phyloP scores from a whole-genome alignment of 2,113 vertebrate species.

The Cavia aperea region DNA sequence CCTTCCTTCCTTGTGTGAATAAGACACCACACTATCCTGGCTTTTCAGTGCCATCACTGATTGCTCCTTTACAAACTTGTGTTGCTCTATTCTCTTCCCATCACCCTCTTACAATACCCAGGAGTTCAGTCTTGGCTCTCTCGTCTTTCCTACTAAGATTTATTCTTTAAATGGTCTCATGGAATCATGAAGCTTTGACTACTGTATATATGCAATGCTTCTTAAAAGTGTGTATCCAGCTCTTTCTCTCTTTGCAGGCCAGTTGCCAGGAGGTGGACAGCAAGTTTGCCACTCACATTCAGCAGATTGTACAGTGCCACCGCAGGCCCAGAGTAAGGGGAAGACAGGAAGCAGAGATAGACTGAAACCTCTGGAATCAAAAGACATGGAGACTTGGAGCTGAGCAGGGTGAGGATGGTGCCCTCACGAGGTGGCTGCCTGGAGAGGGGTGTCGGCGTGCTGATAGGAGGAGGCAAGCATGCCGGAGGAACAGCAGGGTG shows the following conservation, averaged over 20 bases:
- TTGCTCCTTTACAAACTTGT: background rate
- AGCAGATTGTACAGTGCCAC: too few relatives aligned
- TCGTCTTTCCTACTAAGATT: background rate
- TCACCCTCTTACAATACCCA: background rate
- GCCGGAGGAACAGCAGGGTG: rapidly evolving
- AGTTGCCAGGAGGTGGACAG: too few relatives aligned
- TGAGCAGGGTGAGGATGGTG: rapidly evolving
- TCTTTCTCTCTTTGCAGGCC: too few relatives aligned
- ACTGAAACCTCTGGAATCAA: too few relatives aligned
- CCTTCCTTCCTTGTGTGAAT: background rate
- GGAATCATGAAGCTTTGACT: background rate
- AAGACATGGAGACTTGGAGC: background rate
- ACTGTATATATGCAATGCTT: background rate
- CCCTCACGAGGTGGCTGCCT: background rate
- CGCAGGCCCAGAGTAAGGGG: too few relatives aligned
- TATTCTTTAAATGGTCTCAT: background rate
- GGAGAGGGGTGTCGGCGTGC: background rate
- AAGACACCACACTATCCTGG: background rate
- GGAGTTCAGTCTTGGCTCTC: background rate
- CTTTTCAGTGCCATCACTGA: background rate
- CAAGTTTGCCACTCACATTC: too few relatives aligned
- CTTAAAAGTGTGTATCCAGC: background rate
- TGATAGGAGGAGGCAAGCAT: background rate
- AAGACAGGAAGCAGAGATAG: too few relatives aligned
- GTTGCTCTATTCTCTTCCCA: background rate